These are phyloP conservation scores for Enteromius thamalakanensis DNA, from an alignment of 2,797 vertebrate species.

Conservation along the genomic window DNA sequence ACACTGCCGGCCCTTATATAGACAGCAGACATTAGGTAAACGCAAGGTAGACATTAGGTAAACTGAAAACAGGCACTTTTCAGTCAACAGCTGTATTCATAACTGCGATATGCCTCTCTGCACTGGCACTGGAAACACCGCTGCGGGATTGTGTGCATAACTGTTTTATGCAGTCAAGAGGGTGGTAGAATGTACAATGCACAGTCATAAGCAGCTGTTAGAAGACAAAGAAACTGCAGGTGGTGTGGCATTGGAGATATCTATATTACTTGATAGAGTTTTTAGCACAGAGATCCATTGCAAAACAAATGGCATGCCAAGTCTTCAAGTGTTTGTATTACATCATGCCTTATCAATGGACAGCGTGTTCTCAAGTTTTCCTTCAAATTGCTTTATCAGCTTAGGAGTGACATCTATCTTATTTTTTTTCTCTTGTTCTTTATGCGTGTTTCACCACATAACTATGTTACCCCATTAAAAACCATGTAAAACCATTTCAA, in stretches of 20 bases:
- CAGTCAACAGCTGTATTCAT: conserved; percentile 72
- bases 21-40: conserved; percentile 83
- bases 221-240: conserved; percentile 19
- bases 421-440: conserved; percentile 57
- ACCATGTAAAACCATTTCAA: conserved; percentile 64
- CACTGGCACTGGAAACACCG: conserved; percentile 64
- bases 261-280: conserved; percentile 2
- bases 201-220: conserved; percentile 61
- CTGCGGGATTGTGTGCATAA: conserved; percentile 20
- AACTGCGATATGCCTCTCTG: conserved; percentile 71
- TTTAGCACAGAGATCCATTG: conserved; percentile 2
- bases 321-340: conserved; percentile 12
- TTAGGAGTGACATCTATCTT: conserved; percentile 60
- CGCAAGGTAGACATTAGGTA: conserved; percentile 81
- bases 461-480: conserved; percentile 76
- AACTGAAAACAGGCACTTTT: conserved; percentile 73
- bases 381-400: conserved; percentile 51
- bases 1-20: conserved; percentile 74
- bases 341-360: conserved; percentile 30
- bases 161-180: conserved; percentile 35
- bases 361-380: conserved; percentile 26
- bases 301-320: conserved; percentile 24
- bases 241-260: background rate
- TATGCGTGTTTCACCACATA: conserved; percentile 75
- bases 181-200: conserved; percentile 60